Conservation (phyloP, 1,140 invertebrate genomes). For the Bombus pyrosoma region DNA sequence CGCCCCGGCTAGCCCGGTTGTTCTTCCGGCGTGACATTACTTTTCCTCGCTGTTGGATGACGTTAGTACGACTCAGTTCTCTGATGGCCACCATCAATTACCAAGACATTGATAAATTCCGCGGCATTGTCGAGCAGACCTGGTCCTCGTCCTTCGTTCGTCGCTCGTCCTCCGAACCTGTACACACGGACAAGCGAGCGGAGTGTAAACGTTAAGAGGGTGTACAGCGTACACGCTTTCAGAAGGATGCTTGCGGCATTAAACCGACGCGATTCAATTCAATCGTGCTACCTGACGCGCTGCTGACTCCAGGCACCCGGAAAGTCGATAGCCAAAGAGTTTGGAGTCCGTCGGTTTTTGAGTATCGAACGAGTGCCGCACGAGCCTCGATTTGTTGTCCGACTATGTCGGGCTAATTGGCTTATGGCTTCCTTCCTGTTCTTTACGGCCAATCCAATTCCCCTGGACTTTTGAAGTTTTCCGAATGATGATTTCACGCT, state of each 20-base stretch:
- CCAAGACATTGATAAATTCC: constrained; percentile 52
- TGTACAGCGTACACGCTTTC: constrained; percentile 8
- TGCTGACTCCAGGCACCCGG: background rate
- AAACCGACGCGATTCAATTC: constrained; percentile 21
- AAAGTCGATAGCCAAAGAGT: constrained; percentile 29
- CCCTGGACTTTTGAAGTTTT: background rate
- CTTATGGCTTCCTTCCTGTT: no score
- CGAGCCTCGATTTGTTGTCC: background rate
- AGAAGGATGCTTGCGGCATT: constrained; percentile 4
- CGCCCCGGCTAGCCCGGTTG: background rate
- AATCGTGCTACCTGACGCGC: background rate
- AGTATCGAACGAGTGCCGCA: background rate
- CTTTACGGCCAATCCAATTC: background rate
- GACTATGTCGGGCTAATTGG: constrained; percentile 4
- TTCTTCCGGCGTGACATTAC: constrained; percentile 43
- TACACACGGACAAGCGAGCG: background rate
- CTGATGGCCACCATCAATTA: constrained; percentile 52
- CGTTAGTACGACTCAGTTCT: constrained; percentile 10
- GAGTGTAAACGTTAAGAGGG: background rate
- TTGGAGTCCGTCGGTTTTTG: background rate
- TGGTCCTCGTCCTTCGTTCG: constrained; percentile 2
- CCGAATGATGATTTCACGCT: background rate
- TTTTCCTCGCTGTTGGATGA: constrained; percentile 30
- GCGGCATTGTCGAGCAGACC: constrained; percentile 37
- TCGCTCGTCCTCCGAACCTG: background rate